A percentile compares a stretch with the other conserved stretches of the same genome.
These are phyloP conservation scores for Oxyura jamaicensis DNA, from an alignment of 2,113 vertebrate species.

Conservation along the genomic window DNA sequence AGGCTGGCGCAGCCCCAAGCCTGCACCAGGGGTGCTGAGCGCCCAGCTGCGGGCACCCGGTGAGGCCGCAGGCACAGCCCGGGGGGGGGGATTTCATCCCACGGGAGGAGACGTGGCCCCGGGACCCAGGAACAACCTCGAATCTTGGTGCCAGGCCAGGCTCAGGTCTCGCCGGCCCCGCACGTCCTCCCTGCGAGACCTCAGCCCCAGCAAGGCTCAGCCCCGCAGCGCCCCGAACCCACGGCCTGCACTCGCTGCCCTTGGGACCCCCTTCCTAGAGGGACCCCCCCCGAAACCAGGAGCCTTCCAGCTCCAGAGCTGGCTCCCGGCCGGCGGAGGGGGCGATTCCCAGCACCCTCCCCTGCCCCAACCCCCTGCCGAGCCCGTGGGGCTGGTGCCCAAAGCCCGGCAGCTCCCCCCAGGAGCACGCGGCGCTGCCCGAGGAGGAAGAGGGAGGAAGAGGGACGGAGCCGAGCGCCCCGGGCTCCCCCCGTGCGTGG, in stretches of 20 bases:
- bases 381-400: too few species aligned
- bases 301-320: not conserved
- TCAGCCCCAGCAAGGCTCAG: too few species aligned
- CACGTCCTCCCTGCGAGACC: rapidly evolving
- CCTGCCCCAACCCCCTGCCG: too few species aligned
- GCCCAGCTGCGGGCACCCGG: rapidly evolving
- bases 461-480: not conserved
- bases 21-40: not conserved
- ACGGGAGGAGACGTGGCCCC: not conserved
- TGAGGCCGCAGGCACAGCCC: rapidly evolving
- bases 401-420: not conserved
- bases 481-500: not conserved
- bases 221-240: rapidly evolving
- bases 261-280: too few species aligned
- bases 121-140: rapidly evolving
- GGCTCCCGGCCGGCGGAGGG: too few species aligned
- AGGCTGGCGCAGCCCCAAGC: not conserved
- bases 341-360: too few species aligned
- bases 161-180: not conserved
- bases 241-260: too few species aligned
- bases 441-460: not conserved
- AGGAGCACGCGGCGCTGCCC: not conserved
- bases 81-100: not conserved
- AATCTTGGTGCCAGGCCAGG: rapidly evolving
- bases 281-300: not conserved